Evolutionary conservation across 2,113 vertebrate genomes (phyloP).

Genomic region (Chionodraco myersi): DNA sequence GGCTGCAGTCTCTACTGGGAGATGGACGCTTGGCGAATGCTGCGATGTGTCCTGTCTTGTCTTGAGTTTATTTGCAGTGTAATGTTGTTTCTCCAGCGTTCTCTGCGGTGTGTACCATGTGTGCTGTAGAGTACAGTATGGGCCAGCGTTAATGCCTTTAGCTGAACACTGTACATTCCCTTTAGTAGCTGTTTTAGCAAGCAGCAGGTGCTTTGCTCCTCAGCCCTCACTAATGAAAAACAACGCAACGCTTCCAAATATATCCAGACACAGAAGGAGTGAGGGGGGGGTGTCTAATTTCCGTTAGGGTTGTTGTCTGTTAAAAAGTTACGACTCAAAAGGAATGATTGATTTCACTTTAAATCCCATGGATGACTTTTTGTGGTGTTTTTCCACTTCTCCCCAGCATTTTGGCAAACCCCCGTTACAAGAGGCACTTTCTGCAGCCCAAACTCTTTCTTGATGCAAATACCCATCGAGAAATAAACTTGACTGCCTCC

Average conservation of each 20-base stretch:
- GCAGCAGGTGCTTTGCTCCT: constrained; percentile 66
- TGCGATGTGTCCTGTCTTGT: constrained; percentile 19
- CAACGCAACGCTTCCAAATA: constrained; percentile 47
- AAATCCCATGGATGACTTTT: constrained; percentile 28
- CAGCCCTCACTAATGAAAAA: constrained; percentile 53
- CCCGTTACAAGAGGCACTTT: constrained; percentile 23
- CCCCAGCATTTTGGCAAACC: constrained; percentile 25
- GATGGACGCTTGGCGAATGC: constrained; percentile 30
- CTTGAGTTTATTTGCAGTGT: constrained; percentile 5
- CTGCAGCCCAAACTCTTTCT: constrained; percentile 8
- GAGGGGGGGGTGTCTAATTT: constrained; percentile 19
- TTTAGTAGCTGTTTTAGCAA: constrained; percentile 49
- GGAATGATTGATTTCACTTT: constrained; percentile 54
- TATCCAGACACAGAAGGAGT: constrained; percentile 27
- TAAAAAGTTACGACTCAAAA: constrained; percentile 52
- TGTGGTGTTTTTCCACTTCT: constrained; percentile 48
- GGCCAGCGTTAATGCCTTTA: constrained; percentile 28
- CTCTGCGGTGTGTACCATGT: constrained; percentile 22
- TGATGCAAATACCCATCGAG: constrained; percentile 4
- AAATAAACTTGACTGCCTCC: constrained; percentile 21
- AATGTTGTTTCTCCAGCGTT: constrained; percentile 8
- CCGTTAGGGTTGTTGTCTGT: constrained; percentile 46
- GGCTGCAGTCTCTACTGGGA: constrained; percentile 27
- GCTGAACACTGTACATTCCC: constrained; percentile 37
- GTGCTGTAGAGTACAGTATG: constrained; percentile 7